phyloP scores from a whole-genome alignment of 2,113 vertebrate species.

The Ia io region DNA sequence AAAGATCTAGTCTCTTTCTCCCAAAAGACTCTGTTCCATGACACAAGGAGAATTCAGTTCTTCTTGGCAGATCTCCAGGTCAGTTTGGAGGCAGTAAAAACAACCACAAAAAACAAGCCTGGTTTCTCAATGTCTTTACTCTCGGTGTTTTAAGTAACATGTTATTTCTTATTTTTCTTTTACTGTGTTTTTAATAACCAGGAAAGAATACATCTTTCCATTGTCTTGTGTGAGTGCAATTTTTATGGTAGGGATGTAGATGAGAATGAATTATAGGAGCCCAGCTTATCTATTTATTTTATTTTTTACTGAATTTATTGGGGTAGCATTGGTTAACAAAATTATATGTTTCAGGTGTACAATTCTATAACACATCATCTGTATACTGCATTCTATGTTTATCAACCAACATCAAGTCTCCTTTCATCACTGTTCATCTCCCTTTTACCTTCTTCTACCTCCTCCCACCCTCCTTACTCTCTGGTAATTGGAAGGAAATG shows the following conservation, averaged over 20 bases:
- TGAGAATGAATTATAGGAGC: slow-evolving; percentile 60
- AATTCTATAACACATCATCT: neutral
- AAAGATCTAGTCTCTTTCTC: slow-evolving; percentile 81
- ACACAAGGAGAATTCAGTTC: slow-evolving; percentile 85
- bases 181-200: slow-evolving; percentile 55
- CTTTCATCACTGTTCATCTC: neutral
- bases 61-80: slow-evolving; percentile 81
- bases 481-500: slow-evolving; percentile 42
- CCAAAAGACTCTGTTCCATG: slow-evolving; percentile 80
- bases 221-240: slow-evolving; percentile 51
- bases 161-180: slow-evolving; percentile 20
- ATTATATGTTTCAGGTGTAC: neutral
- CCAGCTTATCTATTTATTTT: neutral
- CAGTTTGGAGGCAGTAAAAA: slow-evolving; percentile 80
- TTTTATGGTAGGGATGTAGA: slow-evolving; percentile 53
- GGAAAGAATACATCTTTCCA: slow-evolving; percentile 55
- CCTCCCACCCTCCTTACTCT: neutral
- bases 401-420: neutral
- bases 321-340: neutral
- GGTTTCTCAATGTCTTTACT: slow-evolving; percentile 75
- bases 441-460: neutral
- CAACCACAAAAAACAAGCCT: slow-evolving; percentile 74
- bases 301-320: neutral
- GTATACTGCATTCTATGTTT: neutral
- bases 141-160: slow-evolving; percentile 58